These are phyloP conservation scores for Pangasius larnaudii DNA, from an alignment of 2,797 vertebrate species.

Conservation along the genomic window DNA sequence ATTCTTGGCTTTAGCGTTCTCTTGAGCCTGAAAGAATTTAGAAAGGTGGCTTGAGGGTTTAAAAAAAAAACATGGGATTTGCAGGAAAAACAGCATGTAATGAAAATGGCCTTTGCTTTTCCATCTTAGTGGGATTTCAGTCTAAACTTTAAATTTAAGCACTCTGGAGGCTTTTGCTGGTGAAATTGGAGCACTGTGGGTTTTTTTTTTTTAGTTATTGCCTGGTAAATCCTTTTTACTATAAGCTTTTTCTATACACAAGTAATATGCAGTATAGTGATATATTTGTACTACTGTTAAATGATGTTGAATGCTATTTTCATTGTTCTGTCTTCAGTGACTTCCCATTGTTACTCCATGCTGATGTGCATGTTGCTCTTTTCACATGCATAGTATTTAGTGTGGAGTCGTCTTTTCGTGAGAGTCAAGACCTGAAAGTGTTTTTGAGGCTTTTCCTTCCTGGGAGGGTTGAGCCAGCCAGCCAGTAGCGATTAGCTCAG, in stretches of 20 bases:
- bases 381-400: background rate
- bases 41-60: constrained; percentile 69
- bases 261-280: background rate
- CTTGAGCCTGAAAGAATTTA: constrained; percentile 68
- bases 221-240: constrained; percentile 29
- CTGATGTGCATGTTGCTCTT: background rate
- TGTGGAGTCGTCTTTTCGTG: background rate
- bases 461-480: constrained; percentile 11
- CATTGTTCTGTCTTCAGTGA: background rate
- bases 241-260: constrained; percentile 12
- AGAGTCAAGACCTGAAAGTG: constrained; percentile 32
- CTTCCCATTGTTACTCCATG: background rate
- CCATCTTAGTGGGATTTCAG: constrained; percentile 52
- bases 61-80: constrained; percentile 61
- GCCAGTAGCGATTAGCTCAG: constrained; percentile 39
- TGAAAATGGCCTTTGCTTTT: constrained; percentile 57
- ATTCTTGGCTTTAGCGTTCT: constrained; percentile 58
- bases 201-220: background rate
- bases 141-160: constrained; percentile 35
- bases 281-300: background rate
- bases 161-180: constrained; percentile 12
- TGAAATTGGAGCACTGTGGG: constrained; percentile 31
- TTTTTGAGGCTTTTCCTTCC: constrained; percentile 36
- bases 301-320: background rate
- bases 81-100: constrained; percentile 53